Evolutionary conservation across 2,113 vertebrate species (phyloP).

Genomic region (Pseudorectes ferrugineus): DNA sequence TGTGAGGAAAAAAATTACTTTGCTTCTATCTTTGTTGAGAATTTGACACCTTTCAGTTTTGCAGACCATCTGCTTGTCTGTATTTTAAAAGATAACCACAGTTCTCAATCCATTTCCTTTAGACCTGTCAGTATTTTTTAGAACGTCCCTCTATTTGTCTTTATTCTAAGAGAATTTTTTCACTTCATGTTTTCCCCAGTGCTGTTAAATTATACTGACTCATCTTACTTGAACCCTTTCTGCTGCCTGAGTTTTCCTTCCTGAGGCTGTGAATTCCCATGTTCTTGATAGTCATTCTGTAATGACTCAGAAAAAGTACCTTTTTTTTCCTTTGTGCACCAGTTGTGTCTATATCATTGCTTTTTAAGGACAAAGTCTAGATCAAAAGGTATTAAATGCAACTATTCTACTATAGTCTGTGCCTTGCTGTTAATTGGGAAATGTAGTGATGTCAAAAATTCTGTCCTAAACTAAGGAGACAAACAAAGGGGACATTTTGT

Average conservation of each 20-base stretch:
- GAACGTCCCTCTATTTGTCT: background rate
- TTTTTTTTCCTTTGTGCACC: background rate
- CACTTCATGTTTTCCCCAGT: background rate
- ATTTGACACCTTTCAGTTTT: background rate
- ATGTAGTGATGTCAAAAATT: background rate
- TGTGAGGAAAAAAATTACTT: background rate
- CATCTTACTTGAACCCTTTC: background rate
- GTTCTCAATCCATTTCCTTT: background rate
- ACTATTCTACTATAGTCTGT: background rate
- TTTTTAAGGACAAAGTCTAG: background rate
- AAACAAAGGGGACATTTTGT: background rate
- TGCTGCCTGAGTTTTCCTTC: background rate
- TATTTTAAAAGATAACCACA: background rate
- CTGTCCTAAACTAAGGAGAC: background rate
- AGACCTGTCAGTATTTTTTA: background rate
- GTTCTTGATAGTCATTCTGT: background rate
- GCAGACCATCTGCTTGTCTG: background rate
- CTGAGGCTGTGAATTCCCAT: background rate
- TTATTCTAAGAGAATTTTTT: background rate
- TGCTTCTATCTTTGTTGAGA: background rate
- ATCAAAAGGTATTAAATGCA: background rate
- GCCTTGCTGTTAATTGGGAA: background rate
- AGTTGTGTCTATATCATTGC: background rate
- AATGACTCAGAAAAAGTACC: slow-evolving; percentile 33
- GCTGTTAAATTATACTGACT: background rate